Base-by-base conservation (phyloP, 1,140 invertebrate genomes). In the Pseudomyrmex concolor region DNA sequence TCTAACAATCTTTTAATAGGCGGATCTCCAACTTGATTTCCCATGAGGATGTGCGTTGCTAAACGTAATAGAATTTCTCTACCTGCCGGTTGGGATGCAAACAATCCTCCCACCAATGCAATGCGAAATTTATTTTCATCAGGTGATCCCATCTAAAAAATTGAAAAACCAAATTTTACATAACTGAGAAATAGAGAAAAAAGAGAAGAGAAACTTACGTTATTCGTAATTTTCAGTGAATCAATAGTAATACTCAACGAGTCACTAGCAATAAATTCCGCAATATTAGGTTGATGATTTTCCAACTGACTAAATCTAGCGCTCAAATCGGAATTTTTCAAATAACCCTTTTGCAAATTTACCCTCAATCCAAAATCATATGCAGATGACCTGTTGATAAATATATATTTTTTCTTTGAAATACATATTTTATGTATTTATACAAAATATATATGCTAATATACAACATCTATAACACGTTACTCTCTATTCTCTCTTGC, bases 61-160 rank as follows among this genome's bases (percentile, higher is more conserved):
- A 99, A 95, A 91, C 98, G 96, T 0, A 98, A 90, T 0, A 97
- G 92, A 48, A 99, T 95, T 93, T 99, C 98, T 80, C 97, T 95
- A 0, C 98, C 98, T 15, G 97, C 93, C 1, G 97, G 97, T 89
- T 98, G 97, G 9, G 97, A 96, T 7, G 96, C 97, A 91, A 97
- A 97, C 45, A 99, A 90, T 34, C 97, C 97, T 50, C 98, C 98
- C 13, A 99, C 94, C 22, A 99, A 91, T 5, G 96, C 96, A 17
- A 99, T 95, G 87, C 98, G 97, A 86, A 97, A 96, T 94, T 98
- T 98, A 2, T 94, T 95, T 92, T 98, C 97, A 85, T 97, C 97
- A 2, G 97, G 96, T 1, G 95, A 94, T 1, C 96, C 96, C 83
- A 96, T 94, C 96, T 97, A 89, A n/a, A 72, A 48, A 55, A 9